Evolutionary conservation across 2,113 vertebrate genomes (phyloP).

Genomic region (Pygoscelis antarcticus): DNA sequence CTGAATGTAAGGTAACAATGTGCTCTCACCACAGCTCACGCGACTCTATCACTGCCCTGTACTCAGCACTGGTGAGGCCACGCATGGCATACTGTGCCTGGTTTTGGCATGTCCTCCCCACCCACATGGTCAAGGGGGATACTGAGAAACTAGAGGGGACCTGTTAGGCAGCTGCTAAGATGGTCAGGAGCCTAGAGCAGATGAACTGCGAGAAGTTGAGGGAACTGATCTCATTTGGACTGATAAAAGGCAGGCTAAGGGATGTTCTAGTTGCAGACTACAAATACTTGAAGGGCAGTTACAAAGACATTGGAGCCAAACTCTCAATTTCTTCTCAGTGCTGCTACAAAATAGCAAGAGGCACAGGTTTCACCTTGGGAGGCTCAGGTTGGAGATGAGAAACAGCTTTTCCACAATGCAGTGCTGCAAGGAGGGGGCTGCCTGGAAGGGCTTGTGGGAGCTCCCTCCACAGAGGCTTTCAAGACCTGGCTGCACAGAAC

Average conservation of each 20-base stretch:
- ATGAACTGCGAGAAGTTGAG: not conserved
- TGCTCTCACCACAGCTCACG: not conserved
- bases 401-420: not conserved
- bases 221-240: not conserved
- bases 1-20: not conserved
- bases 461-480: not conserved
- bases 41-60: not conserved
- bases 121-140: not conserved
- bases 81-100: not conserved
- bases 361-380: not conserved
- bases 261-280: not conserved
- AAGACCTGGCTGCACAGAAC: not conserved
- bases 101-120: not conserved
- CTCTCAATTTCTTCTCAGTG: not conserved
- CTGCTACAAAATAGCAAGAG: not conserved
- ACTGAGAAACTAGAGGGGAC: not conserved
- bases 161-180: not conserved
- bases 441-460: not conserved
- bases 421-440: not conserved
- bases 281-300: not conserved
- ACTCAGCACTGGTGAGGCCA: not conserved
- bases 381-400: not conserved
- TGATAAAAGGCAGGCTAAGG: not conserved
- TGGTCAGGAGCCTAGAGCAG: not conserved
- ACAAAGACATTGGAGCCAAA: not conserved